phyloP scores from a whole-genome alignment of 2,888 invertebrate genomes.

The Metopia argyrocephala region DNA sequence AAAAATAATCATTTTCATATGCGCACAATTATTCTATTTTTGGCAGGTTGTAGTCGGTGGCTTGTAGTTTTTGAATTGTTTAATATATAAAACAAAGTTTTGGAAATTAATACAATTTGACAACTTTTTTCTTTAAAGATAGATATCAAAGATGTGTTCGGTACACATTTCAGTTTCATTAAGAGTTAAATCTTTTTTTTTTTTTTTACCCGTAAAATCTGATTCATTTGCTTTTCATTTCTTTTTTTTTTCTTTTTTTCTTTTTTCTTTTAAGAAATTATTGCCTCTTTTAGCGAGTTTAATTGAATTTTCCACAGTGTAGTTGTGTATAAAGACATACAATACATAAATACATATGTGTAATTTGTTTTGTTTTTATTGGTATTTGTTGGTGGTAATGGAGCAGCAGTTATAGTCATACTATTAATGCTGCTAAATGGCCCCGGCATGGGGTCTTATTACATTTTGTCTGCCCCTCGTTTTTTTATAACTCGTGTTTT shows the following conservation, averaged over 20 bases:
- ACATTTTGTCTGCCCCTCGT: conserved; percentile 5
- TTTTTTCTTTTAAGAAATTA: neutral
- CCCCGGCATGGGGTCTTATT: conserved; percentile 58
- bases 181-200: no score
- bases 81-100: no score
- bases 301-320: neutral
- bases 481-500: conserved; percentile 27
- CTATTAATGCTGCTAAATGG: conserved; percentile 62
- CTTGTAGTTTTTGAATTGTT: no score
- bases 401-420: conserved; percentile 53
- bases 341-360: neutral
- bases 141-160: no score
- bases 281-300: neutral
- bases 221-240: neutral
- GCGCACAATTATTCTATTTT: no score
- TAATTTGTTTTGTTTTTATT: conserved; percentile 25
- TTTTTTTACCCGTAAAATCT: neutral
- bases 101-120: no score
- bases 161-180: no score
- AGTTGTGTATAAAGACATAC: conserved; percentile 15
- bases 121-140: no score
- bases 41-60: no score
- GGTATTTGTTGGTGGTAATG: conserved; percentile 49
- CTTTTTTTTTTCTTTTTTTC: neutral
- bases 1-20: no score